phyloP scores from a whole-genome alignment of 1,140 invertebrate species.

The Lineus longissimus region DNA sequence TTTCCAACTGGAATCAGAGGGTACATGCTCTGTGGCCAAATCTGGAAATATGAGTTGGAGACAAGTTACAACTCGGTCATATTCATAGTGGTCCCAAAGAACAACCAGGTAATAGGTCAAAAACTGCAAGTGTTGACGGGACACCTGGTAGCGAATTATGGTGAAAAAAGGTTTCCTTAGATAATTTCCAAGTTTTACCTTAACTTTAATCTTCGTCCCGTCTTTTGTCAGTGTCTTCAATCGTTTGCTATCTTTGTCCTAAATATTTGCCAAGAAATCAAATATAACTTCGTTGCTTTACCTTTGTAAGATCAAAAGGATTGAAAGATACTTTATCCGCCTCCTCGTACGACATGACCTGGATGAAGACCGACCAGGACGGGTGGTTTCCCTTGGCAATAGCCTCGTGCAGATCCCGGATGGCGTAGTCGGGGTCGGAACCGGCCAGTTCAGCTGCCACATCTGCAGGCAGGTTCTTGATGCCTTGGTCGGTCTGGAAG shows the following conservation, averaged over 20 bases:
- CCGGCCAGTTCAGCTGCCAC: conserved; percentile 70
- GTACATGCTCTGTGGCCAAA: conserved; percentile 87
- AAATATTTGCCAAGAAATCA: too few relatives aligned
- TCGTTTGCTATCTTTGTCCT: too few relatives aligned
- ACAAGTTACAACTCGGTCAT: too few relatives aligned
- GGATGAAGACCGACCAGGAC: conserved; percentile 64
- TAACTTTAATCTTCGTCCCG: too few relatives aligned
- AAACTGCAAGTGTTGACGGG: too few relatives aligned
- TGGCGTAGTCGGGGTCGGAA: conserved; percentile 82
- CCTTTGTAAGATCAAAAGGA: conserved; percentile 54
- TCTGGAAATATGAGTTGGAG: conserved; percentile 21
- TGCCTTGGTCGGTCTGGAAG: conserved; percentile 76
- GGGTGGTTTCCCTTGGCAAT: conserved; percentile 78
- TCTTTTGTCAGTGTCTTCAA: too few relatives aligned
- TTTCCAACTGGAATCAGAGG: conserved; percentile 89
- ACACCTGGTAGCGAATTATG: too few relatives aligned
- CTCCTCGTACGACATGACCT: conserved; percentile 62
- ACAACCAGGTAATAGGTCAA: too few relatives aligned
- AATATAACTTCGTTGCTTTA: conserved; percentile 22
- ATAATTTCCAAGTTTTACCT: too few relatives aligned
- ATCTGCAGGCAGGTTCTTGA: conserved; percentile 75
- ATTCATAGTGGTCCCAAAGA: too few relatives aligned
- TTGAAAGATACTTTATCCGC: conserved; percentile 53
- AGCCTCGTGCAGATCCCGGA: conserved; percentile 85
- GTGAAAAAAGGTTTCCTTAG: too few relatives aligned